These are phyloP conservation scores for Gorsachius magnificus DNA, from an alignment of 2,797 vertebrate species.

Conservation along the genomic window DNA sequence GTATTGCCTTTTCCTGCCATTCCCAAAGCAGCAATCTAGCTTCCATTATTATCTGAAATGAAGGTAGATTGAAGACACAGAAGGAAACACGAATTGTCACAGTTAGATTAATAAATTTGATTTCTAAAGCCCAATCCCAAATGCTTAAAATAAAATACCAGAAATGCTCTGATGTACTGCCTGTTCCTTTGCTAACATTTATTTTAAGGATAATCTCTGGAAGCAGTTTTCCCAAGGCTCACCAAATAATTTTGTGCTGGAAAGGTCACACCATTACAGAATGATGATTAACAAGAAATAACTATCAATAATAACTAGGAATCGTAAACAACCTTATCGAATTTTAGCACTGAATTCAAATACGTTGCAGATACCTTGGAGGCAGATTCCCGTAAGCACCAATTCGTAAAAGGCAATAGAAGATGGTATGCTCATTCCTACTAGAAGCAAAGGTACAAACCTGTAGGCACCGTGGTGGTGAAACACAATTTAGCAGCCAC, in stretches of 20 bases:
- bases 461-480: neutral
- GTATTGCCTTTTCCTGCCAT: neutral
- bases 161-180: neutral
- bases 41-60: neutral
- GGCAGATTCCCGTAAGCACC: neutral
- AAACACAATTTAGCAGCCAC: neutral
- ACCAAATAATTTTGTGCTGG: neutral
- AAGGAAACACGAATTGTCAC: neutral
- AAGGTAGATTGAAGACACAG: neutral
- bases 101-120: slow-evolving; percentile 10
- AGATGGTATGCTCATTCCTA: neutral
- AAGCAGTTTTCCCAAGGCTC: neutral
- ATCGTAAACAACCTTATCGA: neutral
- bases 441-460: neutral
- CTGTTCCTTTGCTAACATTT: neutral
- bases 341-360: neutral
- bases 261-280: neutral
- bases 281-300: neutral
- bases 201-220: neutral
- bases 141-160: neutral
- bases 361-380: neutral
- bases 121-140: neutral
- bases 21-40: neutral
- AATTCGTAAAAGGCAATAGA: neutral
- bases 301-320: neutral